phyloP scores from a whole-genome alignment of 1,140 invertebrate species.

The Diuraphis noxia region DNA sequence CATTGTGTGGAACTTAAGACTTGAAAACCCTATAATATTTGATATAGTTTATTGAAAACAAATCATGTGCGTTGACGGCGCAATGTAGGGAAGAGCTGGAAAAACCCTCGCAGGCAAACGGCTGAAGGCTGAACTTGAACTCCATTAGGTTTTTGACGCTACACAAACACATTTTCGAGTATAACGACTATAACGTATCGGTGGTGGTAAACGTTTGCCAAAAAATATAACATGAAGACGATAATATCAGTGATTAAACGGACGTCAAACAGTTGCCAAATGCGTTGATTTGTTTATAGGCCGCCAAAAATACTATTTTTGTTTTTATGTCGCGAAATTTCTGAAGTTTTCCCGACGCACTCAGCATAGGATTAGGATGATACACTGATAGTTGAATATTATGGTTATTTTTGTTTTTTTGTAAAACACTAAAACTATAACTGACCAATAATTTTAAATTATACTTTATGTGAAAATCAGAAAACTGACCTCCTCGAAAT shows the following conservation, averaged over 20 bases:
- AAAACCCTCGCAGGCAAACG: neutral
- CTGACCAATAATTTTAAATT: too few species aligned
- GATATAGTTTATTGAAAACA: neutral
- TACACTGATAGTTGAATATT: neutral
- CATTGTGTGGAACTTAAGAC: neutral
- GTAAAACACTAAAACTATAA: too few species aligned
- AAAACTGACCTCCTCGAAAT: neutral
- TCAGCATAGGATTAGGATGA: too few species aligned
- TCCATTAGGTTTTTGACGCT: neutral
- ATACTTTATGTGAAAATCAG: neutral
- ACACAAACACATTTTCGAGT: neutral
- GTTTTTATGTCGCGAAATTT: neutral
- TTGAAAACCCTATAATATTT: neutral
- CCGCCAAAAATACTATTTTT: neutral
- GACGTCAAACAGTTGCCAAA: neutral
- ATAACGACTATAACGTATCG: neutral
- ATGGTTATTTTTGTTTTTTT: too few species aligned
- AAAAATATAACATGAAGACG: neutral
- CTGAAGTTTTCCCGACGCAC: neutral
- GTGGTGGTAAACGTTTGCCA: neutral
- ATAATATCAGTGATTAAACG: neutral
- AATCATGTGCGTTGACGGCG: neutral
- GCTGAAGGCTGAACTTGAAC: neutral
- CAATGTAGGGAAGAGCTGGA: rapidly evolving
- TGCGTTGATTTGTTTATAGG: neutral